Evolutionary conservation across 2,888 invertebrate species (phyloP).

Genomic region (Miltochrista miniata): DNA sequence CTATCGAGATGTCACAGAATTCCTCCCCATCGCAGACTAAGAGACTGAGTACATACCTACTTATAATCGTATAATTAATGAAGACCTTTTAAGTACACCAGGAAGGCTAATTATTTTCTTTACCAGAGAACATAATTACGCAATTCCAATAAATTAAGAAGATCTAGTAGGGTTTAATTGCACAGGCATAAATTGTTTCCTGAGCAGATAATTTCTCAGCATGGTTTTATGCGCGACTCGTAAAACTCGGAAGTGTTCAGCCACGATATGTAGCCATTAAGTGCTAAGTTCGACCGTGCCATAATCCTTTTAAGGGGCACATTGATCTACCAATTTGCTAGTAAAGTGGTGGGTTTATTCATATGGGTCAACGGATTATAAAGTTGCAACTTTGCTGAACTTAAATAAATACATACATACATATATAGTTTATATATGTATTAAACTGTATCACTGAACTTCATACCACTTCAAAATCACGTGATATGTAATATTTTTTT

Average conservation of each 20-base stretch:
- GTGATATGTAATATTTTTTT: too few relatives aligned
- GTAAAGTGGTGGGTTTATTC: not conserved
- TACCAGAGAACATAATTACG: conserved; percentile 67
- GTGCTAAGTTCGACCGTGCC: conserved; percentile 30
- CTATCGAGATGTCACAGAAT: too few relatives aligned
- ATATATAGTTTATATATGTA: too few relatives aligned
- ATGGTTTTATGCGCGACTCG: conserved; percentile 55
- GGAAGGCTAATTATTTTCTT: too few relatives aligned
- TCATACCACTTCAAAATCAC: too few relatives aligned
- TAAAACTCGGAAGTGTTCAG: conserved; percentile 55
- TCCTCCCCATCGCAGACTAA: too few relatives aligned
- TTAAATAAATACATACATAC: too few relatives aligned
- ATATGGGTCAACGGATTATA: not conserved
- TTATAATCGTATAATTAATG: too few relatives aligned
- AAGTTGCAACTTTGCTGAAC: not conserved
- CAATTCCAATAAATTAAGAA: conserved; percentile 71
- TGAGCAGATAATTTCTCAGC: conserved; percentile 67
- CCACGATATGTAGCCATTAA: too few relatives aligned
- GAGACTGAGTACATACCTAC: too few relatives aligned
- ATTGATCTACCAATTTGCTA: conserved; percentile 23
- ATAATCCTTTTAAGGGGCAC: conserved; percentile 32
- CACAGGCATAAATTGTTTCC: conserved; percentile 68
- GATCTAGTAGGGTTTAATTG: conserved; percentile 72
- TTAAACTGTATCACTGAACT: too few relatives aligned
- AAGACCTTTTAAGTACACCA: too few relatives aligned